Base-by-base conservation (phyloP, 1,140 invertebrate species). In the Teleogryllus occipitalis region DNA sequence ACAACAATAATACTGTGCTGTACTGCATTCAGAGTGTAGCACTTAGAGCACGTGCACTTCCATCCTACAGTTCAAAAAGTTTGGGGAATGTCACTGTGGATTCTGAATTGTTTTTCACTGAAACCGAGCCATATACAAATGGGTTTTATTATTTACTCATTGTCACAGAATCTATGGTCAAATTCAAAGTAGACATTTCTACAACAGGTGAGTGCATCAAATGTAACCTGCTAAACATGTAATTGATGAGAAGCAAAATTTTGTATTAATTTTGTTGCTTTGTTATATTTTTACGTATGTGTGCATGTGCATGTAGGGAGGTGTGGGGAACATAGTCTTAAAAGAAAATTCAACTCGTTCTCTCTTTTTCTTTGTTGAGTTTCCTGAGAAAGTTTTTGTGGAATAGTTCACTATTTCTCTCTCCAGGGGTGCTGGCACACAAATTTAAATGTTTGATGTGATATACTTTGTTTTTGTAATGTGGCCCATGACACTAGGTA, bases 71-170 rank as follows among this genome's bases (percentile, higher is more conserved):
- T 82, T 80, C 83, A 10, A 83, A 81, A 78, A 80, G 83, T 77
- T 84, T 83, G 72, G 82, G 79, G 81, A 86, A 86, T 82, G 80
- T 88, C 7, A 84, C 84, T n/a, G 83, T 82, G 72, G 83, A 84
- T 39, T 83, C 82, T 82, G 85, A 82, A 74, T 86, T 87, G 74
- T 84, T 83, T 8, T 88, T 88, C 80, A 83, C 78, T 22, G 87
- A 87, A 84, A 81, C 81, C n/a, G 83, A 87, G n/a, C 89, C 89
- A 18, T 87, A 83, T 80, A 86, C 88, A 81, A 87, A 89, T 82
- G 85, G 85, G 76, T 89, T 89, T 84, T 89, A 90, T 82, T 90
- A 89, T 84, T 82, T 90, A 74, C 82, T 89, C 81, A 84, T 90
- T 48, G 84, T 87, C 49, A 86, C 89, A 7, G 85, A 85, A 80